Evolutionary conservation across 2,888 invertebrate genomes (phyloP), one percentile per base, ranked within the genome.

Genomic region (Chrysolina oricalcia): DNA sequence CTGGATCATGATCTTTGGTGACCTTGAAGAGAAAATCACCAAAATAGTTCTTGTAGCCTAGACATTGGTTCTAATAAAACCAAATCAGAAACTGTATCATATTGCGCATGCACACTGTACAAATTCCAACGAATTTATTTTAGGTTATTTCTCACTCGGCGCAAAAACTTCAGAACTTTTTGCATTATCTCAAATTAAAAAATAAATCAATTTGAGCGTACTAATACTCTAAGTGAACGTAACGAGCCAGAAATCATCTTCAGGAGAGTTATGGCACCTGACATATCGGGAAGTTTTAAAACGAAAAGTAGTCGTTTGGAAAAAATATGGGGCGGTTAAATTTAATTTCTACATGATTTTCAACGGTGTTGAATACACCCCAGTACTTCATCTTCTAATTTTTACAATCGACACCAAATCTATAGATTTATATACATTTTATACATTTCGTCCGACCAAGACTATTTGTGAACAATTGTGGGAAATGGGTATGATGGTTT

Each of bases 191-290:
- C 75, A 72, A 79, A 75, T 72, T 75, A 78, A 73, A 72, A 71
- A 74, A 74, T 75, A 72, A 74, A 73, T 59, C 72, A 75, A 72
- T 73, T 81, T 81, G 81, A 80, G 81, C 81, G 79, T 78, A 68
- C 35, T 68, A 50, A 50, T 50, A 56, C 19, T 27, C 53, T 19
- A 41, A 21, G 35, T 53, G 48, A 19, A 67, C 17, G 40, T 66
- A 53, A 68, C 35, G 68, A 19, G 27, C 10, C 50, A 53, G 35
- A 68, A 68, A 68, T 68, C 19, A 21, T 50, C 72, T 40, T 17
- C 59, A 27, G 27, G 53, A 35, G 75, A 78, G 63, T 65, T 77
- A 80, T 74, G 78, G 77, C 80, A 80, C 80, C 66, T 48, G n/a
- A 41, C 35, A 59, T 10, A 59, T n/a, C 3, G 35, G 35, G 35